phyloP scores from a whole-genome alignment of 2,888 invertebrate species.

The Bombyx huttoni region DNA sequence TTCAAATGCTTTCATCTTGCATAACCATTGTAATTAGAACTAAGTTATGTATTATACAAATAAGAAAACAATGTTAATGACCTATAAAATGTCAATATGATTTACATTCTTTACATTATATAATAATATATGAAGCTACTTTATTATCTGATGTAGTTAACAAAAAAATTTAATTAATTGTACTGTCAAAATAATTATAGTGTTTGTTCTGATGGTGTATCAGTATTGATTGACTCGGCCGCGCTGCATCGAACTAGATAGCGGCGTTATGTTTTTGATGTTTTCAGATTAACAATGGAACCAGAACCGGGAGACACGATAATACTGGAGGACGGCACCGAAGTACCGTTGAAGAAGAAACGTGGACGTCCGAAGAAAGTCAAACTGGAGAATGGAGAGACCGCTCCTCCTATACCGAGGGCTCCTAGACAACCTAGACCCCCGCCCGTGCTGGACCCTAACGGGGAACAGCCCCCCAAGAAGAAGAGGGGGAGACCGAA shows the following conservation, averaged over 20 bases:
- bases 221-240: too few species aligned
- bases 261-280: slow-evolving; percentile 7
- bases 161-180: too few species aligned
- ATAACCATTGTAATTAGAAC: too few species aligned
- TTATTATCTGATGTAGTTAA: too few species aligned
- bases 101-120: too few species aligned
- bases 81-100: too few species aligned
- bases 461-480: slow-evolving; percentile 76
- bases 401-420: slow-evolving; percentile 70
- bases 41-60: too few species aligned
- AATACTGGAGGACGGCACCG: slow-evolving; percentile 74
- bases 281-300: slow-evolving; percentile 64
- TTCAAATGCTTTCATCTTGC: too few species aligned
- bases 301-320: slow-evolving; percentile 68
- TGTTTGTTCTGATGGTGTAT: too few species aligned
- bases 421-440: slow-evolving; percentile 48
- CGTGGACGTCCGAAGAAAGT: slow-evolving; percentile 92
- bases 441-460: slow-evolving; percentile 29
- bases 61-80: too few species aligned
- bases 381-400: slow-evolving; percentile 77
- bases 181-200: too few species aligned
- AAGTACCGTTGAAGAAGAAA: slow-evolving; percentile 86
- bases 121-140: too few species aligned
- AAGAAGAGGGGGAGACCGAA: slow-evolving; percentile 92
- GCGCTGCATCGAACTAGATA: slow-evolving; percentile 7